phyloP scores from a whole-genome alignment of 1,140 invertebrate genomes.

The Musca vetustissima region DNA sequence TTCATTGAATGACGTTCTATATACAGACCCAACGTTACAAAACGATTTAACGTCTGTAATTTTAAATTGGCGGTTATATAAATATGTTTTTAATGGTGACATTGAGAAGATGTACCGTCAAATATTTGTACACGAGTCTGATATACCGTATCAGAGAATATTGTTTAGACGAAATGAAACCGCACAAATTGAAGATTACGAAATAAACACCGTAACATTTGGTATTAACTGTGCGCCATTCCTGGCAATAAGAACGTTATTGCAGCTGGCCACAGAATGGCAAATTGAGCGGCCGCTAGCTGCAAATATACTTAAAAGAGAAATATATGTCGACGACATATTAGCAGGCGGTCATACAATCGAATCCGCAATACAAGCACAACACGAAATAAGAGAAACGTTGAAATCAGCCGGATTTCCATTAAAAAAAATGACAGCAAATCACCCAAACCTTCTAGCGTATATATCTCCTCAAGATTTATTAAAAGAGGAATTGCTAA shows the following conservation, averaged over 20 bases:
- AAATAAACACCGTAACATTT: not conserved
- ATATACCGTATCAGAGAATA: not conserved
- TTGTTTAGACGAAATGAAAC: not conserved
- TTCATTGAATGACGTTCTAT: not conserved
- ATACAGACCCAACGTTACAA: not conserved
- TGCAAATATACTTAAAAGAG: too few species aligned
- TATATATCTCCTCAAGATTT: not conserved
- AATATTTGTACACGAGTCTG: not conserved
- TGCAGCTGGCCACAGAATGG: not conserved
- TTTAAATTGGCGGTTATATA: not conserved
- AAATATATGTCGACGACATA: not conserved
- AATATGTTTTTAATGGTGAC: not conserved
- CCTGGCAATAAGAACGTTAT: not conserved
- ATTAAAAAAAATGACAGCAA: too few species aligned
- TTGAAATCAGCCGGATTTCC: not conserved
- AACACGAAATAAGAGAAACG: not conserved
- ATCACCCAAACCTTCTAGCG: not conserved
- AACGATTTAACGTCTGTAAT: too few species aligned
- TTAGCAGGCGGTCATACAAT: not conserved
- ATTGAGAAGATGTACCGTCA: too few species aligned
- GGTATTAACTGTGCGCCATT: not conserved
- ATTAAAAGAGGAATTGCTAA: not conserved
- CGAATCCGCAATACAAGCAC: not conserved
- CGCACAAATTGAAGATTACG: not conserved
- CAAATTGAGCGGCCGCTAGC: too few species aligned